Base-by-base conservation (phyloP, 1,140 invertebrate genomes). In the Nixonia krombeini region DNA sequence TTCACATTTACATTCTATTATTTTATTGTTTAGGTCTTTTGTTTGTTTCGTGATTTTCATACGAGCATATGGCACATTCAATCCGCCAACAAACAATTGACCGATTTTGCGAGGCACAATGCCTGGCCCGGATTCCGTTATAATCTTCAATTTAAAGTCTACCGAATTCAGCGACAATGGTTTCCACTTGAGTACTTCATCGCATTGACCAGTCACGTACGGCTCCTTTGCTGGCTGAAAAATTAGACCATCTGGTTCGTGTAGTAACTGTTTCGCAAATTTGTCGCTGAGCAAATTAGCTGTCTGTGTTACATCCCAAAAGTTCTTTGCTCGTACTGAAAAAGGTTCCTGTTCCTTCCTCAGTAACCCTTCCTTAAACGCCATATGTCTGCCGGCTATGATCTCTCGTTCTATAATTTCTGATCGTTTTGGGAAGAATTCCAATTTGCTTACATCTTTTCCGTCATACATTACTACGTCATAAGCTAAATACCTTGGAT, bases 221-320 rank as follows among this genome's bases (percentile, higher is more conserved):
- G 91, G 89, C 89, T 95, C 92, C 63, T 89, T 88, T 0, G 91
- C 88, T 0, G 98, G 98, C 80, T 99, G 98, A 80, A 99, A 99
- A 72, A 99, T 97, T 0, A 99, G 86, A 35, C 98, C 98, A 82
- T 99, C 98, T 0, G 97, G 96, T 84, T 99, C 96, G 78, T 99
- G 98, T 13, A 89, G 87, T 1, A 99, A 83, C 40, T 92, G 89
- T 59, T 90, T 90, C 0, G 91, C 88, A 83, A 99, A 99, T 75
- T 95, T 95, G 38, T 93, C 91, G 47, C 92, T 89, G 9, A 99
- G 85, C 10, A 99, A 83, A 75, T 88, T 90, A 15, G 77, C 82
- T 7, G 90, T 86, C 69, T 90, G 87, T 0, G 85, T 87, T 0
- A 98, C 81, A 40, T 94, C 91, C 91, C 92, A 99, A 84, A 99